Evolutionary conservation across 1,140 invertebrate genomes (phyloP).

Genomic region (Brachionus rotundiformis): DNA sequence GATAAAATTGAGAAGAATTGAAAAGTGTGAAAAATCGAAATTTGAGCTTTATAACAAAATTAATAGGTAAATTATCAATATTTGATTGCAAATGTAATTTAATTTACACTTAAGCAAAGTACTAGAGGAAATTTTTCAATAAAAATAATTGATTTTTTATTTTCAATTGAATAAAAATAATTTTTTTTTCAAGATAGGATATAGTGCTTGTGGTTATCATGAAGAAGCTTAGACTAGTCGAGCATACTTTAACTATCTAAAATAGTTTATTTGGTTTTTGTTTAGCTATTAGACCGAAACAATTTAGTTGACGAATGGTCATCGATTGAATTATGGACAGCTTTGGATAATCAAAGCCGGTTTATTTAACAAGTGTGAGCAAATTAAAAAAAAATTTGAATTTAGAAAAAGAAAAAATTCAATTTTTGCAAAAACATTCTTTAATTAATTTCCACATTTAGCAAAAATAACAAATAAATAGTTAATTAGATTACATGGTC

Average conservation of each 20-base stretch:
- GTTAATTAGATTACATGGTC: too few relatives aligned
- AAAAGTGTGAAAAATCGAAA: neutral
- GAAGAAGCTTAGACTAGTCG: neutral
- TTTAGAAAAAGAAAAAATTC: too few relatives aligned
- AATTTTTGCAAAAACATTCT: too few relatives aligned
- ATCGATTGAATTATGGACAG: neutral
- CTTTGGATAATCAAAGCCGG: neutral
- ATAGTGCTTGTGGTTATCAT: neutral
- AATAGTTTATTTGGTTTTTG: neutral
- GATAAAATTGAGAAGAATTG: too few relatives aligned
- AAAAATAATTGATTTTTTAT: conserved; percentile 5
- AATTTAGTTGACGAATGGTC: neutral
- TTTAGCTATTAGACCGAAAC: neutral
- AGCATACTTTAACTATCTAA: neutral
- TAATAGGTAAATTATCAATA: neutral
- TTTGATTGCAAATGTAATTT: neutral
- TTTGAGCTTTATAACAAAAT: neutral
- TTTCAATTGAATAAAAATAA: conserved; percentile 15
- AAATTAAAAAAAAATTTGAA: too few relatives aligned
- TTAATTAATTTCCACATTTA: too few relatives aligned
- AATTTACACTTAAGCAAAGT: conserved; percentile 7
- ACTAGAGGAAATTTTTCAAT: conserved; percentile 1
- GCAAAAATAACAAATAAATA: too few relatives aligned
- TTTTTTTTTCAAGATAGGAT: neutral
- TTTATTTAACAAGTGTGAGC: neutral